Evolutionary conservation across 2,888 invertebrate species (phyloP).

Genomic region (Galerucella pusilla): DNA sequence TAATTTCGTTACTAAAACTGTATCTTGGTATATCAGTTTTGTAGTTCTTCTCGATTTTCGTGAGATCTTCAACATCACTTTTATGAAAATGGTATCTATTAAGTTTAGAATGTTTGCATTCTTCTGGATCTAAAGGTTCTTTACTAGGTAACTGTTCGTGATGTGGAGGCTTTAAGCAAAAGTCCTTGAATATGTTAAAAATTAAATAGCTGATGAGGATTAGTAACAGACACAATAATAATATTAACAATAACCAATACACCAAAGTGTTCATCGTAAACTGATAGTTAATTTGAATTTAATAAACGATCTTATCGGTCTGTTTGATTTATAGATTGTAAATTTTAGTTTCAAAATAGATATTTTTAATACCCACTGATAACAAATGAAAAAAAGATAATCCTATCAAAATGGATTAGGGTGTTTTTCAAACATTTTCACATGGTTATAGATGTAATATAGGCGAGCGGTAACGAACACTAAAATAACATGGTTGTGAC

Average conservation of each 20-base stretch:
- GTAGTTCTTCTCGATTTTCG: conserved; percentile 42
- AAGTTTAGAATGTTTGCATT: background rate
- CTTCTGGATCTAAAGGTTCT: background rate
- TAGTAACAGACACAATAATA: conserved; percentile 41
- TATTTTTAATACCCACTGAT: background rate
- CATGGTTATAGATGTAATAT: no score
- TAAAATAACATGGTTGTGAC: no score
- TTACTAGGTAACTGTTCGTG: background rate
- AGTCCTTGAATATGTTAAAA: conserved; percentile 37
- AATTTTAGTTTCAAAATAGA: conserved; percentile 14
- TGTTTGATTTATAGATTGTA: conserved; percentile 19
- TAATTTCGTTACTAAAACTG: conserved; percentile 41
- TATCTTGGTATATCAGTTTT: conserved; percentile 35
- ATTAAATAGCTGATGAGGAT: conserved; percentile 42
- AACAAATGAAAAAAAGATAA: conserved; percentile 9
- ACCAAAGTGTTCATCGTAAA: conserved; percentile 45
- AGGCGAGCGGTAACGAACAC: no score
- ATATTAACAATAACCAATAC: conserved; percentile 45
- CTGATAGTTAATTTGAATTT: conserved; percentile 24
- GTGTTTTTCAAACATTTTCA: no score
- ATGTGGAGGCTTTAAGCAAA: conserved; percentile 16
- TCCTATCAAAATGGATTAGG: background rate
- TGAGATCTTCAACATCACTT: conserved; percentile 47
- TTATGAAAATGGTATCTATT: conserved; percentile 40
- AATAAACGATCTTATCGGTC: conserved; percentile 12